phyloP scores from a whole-genome alignment of 2,888 invertebrate genomes.

The Celastrina argiolus region DNA sequence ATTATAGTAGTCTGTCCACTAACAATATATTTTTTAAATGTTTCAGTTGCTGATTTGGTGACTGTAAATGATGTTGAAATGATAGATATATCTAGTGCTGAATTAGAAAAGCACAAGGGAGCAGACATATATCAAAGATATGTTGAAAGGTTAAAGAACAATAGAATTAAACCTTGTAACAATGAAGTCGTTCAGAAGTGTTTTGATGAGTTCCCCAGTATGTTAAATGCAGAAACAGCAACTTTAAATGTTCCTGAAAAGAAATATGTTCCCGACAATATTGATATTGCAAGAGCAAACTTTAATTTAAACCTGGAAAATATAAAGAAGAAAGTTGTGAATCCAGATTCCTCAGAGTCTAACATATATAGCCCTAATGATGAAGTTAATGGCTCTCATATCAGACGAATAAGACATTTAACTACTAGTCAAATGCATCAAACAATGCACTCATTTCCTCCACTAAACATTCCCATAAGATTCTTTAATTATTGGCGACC shows the following conservation, averaged over 20 bases:
- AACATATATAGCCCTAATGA: slow-evolving; percentile 43
- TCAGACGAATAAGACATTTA: slow-evolving; percentile 44
- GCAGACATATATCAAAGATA: slow-evolving; percentile 32
- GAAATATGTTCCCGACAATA: slow-evolving; percentile 49
- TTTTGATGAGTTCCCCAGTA: slow-evolving; percentile 51
- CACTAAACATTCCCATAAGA: slow-evolving; percentile 36
- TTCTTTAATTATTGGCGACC: slow-evolving; percentile 45
- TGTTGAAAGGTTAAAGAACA: slow-evolving; percentile 42
- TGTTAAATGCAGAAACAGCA: slow-evolving; percentile 45
- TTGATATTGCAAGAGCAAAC: slow-evolving; percentile 48
- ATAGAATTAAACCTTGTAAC: slow-evolving; percentile 39
- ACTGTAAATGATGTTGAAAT: neutral
- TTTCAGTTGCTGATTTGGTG: neutral
- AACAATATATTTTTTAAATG: neutral
- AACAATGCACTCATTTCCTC: slow-evolving; percentile 32
- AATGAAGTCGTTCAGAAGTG: slow-evolving; percentile 36
- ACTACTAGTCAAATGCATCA: slow-evolving; percentile 23
- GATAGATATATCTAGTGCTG: neutral
- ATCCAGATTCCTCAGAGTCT: slow-evolving; percentile 33
- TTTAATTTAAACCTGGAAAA: slow-evolving; percentile 51
- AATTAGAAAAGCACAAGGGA: slow-evolving; percentile 1
- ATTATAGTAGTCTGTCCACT: too few relatives aligned
- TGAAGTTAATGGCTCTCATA: slow-evolving; percentile 47
- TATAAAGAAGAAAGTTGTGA: slow-evolving; percentile 39
- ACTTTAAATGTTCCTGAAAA: slow-evolving; percentile 50